Conservation (phyloP, 2,888 invertebrate species). For the Gordius sp. region DNA sequence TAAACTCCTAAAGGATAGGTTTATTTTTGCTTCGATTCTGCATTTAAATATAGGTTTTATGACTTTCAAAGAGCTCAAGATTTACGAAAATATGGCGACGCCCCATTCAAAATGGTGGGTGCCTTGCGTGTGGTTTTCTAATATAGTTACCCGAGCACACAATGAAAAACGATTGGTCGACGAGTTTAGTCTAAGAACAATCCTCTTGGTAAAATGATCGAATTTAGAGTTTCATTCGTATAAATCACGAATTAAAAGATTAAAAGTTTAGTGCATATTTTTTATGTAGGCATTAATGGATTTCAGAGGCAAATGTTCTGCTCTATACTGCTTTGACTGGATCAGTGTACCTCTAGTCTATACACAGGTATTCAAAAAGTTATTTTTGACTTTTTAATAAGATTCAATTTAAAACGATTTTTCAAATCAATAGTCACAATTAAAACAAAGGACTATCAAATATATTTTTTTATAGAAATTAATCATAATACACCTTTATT, state of each 20-base stretch:
- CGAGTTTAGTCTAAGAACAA: background rate
- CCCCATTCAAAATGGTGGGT: conserved; percentile 13
- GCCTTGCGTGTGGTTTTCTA: conserved; percentile 1
- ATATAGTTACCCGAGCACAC: background rate
- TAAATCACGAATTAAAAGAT: background rate
- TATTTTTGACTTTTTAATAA: too few species aligned
- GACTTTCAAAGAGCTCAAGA: conserved; percentile 12
- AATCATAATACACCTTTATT: too few species aligned
- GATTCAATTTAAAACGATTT: too few species aligned
- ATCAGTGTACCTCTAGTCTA: conserved; percentile 13
- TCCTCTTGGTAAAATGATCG: background rate
- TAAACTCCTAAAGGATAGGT: too few species aligned
- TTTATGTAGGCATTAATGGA: too few species aligned
- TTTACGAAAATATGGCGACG: conserved; percentile 1
- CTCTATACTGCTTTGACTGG: conserved; percentile 1
- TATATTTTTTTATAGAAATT: too few species aligned
- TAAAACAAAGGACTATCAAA: too few species aligned
- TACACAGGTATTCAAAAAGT: background rate
- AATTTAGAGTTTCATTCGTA: background rate
- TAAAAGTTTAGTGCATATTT: background rate
- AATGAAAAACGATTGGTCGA: background rate
- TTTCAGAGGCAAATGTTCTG: background rate
- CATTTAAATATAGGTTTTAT: background rate
- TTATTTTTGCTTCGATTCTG: too few species aligned
- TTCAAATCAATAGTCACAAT: too few species aligned